Evolutionary conservation across 2,888 invertebrate species (phyloP), one percentile per base, ranked within the genome.

Genomic region (Choristoneura rosaceana): DNA sequence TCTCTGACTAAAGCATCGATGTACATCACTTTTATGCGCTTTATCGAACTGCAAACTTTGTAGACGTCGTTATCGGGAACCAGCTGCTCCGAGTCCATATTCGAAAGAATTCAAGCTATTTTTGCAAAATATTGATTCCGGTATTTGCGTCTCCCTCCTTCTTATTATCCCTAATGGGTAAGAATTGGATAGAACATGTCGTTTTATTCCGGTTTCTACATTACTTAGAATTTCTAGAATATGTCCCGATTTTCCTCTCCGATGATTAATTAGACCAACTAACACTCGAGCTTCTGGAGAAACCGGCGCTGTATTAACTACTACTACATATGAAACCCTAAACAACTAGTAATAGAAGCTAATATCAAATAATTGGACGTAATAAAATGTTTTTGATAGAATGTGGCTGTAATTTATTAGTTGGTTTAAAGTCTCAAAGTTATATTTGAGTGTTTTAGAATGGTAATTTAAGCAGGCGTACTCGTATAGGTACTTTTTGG

Each of bases 231-330:
- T 43, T 15, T 15, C n/a, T 52, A 7, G 17, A 17, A 17, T 52
- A 17, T 9, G 1, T 52, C 15, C n/a, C 3, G 9, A 88, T 92
- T 91, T 91, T 90, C 90, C 89, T 84, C 85, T 82, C 84, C 81
- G 83, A 83, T 91, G 90, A 91, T 92, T 91, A 90, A 92, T 92
- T 91, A 91, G 84, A 86, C 83, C 82, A 84, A 83, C 83, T 81
- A 78, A 71, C 76, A 75, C 76, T 12, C 64, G 67, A 74, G 73
- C 69, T 64, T 71, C 61, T 55, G 67, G 61, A 55, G 7, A 67
- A 45, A 66, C n/a, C 17, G 34, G 52, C 8, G 68, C 45, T 34
- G 15, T 68, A 70, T 38, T 45, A 75, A 69, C 25, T 70, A 71
- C 7, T 55, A 55, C 25, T 25, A 25, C 25, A 25, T 25, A 25